Evolutionary conservation across 1,140 invertebrate genomes (phyloP).

Genomic region (Globodera rostochiensis): DNA sequence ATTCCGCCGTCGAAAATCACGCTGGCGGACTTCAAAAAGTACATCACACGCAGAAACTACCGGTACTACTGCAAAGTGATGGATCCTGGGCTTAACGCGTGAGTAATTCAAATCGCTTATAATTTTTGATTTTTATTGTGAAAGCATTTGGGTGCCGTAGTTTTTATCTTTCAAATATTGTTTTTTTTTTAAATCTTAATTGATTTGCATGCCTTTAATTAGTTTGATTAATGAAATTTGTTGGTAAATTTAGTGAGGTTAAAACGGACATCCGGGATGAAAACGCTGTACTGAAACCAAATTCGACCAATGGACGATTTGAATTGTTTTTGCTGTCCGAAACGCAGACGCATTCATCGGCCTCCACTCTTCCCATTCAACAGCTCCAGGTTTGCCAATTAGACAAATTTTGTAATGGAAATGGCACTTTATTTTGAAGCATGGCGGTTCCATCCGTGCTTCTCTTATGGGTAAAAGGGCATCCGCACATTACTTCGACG

Average conservation of each 20-base stretch:
- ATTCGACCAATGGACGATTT: conserved; percentile 29
- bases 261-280: conserved; percentile 38
- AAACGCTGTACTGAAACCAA: conserved; percentile 26
- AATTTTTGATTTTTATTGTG: neutral
- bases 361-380: conserved; percentile 17
- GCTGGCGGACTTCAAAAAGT: conserved; percentile 84
- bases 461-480: conserved; percentile 25
- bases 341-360: conserved; percentile 2
- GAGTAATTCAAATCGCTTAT: conserved; percentile 2
- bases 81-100: conserved; percentile 34
- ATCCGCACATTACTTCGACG: conserved; percentile 9
- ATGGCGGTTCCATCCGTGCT: conserved; percentile 15
- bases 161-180: neutral
- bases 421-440: conserved; percentile 12
- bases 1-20: conserved; percentile 92
- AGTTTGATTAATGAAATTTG: too few relatives aligned
- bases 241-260: conserved; percentile 18
- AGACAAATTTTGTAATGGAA: neutral
- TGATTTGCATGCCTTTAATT: too few relatives aligned
- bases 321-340: conserved; percentile 38
- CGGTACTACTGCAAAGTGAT: conserved; percentile 36
- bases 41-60: conserved; percentile 26
- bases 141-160: conserved; percentile 6
- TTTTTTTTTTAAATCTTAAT: neutral
- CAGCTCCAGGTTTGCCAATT: neutral